A percentile compares a stretch with the other conserved stretches of the same genome.
These are phyloP conservation scores for Margaritifera margaritifera DNA, from an alignment of 2,888 invertebrate species.

Conservation along the genomic window DNA sequence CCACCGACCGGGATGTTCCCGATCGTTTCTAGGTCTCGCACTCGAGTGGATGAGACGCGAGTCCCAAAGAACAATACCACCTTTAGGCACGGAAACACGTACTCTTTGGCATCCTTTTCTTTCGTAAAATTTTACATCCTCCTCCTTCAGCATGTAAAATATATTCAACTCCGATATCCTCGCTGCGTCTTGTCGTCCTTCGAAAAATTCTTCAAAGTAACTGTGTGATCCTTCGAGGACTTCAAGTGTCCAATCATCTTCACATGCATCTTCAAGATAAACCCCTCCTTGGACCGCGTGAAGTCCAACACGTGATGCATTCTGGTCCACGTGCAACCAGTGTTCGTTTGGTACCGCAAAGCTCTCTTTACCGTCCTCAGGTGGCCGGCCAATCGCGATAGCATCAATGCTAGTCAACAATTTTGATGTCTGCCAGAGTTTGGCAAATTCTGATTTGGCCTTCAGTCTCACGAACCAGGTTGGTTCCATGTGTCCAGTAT, in stretches of 20 bases:
- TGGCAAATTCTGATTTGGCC: slow-evolving; percentile 32
- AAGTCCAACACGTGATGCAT: slow-evolving; percentile 34
- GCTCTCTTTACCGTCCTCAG: slow-evolving; percentile 22
- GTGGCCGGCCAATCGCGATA: slow-evolving; percentile 42
- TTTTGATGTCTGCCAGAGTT: slow-evolving; percentile 46
- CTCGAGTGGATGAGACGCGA: slow-evolving; percentile 49
- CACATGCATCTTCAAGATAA: slow-evolving; percentile 45
- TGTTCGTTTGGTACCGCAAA: background rate
- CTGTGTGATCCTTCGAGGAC: slow-evolving; percentile 46
- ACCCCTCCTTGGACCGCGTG: slow-evolving; percentile 44
- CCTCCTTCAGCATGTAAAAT: slow-evolving; percentile 2
- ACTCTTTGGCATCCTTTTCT: slow-evolving; percentile 25
- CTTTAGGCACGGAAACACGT: slow-evolving; percentile 43
- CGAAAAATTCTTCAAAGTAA: slow-evolving; percentile 28
- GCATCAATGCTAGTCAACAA: slow-evolving; percentile 45
- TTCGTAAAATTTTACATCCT: slow-evolving; percentile 12
- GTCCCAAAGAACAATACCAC: slow-evolving; percentile 54
- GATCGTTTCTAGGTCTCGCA: slow-evolving; percentile 25
- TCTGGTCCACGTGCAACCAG: slow-evolving; percentile 43
- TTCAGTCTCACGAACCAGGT: slow-evolving; percentile 40
- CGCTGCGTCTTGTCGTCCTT: background rate
- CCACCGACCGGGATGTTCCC: slow-evolving; percentile 38
- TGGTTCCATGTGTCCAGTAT: slow-evolving; percentile 29
- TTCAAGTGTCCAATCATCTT: slow-evolving; percentile 49
- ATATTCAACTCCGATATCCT: too few species aligned